These are phyloP conservation scores for Pristionchus exspectatus DNA, from an alignment of 2,888 invertebrate genomes.

Conservation along the genomic window DNA sequence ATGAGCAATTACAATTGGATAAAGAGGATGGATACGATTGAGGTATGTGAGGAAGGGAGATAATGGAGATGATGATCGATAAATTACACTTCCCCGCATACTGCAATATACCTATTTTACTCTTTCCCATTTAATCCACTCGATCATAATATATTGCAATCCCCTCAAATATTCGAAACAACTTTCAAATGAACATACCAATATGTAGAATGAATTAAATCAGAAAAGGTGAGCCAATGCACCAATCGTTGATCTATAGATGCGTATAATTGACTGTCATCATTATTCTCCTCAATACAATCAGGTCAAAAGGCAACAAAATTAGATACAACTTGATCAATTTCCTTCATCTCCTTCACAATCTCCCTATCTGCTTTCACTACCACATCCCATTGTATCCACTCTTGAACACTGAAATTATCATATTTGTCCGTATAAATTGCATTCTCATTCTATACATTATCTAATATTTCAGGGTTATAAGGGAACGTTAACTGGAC, in stretches of 20 bases:
- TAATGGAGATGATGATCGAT: background rate
- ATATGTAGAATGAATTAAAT: background rate
- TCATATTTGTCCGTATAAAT: background rate
- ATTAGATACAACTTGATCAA: background rate
- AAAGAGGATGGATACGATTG: conserved; percentile 7
- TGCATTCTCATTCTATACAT: background rate
- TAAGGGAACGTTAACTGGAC: no score
- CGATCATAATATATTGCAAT: background rate
- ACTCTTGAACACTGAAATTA: conserved; percentile 14
- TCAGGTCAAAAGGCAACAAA: background rate
- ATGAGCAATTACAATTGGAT: conserved; percentile 1
- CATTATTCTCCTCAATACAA: background rate
- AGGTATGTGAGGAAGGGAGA: background rate
- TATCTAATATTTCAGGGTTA: no score
- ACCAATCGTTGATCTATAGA: background rate
- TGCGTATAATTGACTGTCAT: background rate
- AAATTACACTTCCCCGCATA: conserved; percentile 21
- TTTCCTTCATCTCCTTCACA: conserved; percentile 45
- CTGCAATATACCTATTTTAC: background rate
- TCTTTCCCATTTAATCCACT: no score
- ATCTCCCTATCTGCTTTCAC: conserved; percentile 35
- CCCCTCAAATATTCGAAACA: no score
- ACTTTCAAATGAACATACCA: background rate
- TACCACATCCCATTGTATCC: background rate
- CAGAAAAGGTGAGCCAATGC: background rate